Evolutionary conservation across 2,113 vertebrate species (phyloP).

Genomic region (Morone chrysops): DNA sequence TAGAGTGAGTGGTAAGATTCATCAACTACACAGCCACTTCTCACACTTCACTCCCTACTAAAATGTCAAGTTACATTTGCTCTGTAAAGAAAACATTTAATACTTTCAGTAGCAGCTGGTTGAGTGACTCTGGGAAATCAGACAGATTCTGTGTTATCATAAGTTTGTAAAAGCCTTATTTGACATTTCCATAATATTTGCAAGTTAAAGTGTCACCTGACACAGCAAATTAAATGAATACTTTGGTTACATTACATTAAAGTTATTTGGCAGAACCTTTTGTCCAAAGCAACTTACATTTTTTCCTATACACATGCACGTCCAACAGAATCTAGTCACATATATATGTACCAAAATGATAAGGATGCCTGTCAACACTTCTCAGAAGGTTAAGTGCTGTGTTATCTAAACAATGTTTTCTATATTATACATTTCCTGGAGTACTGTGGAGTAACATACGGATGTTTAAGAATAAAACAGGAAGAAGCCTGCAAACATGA

Average conservation of each 20-base stretch:
- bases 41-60: not conserved
- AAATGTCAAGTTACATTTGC: conserved; percentile 13
- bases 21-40: not conserved
- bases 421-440: not conserved
- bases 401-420: not conserved
- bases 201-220: not conserved
- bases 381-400: not conserved
- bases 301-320: no score
- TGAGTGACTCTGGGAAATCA: not conserved
- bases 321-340: not conserved
- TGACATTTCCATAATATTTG: not conserved
- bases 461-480: not conserved
- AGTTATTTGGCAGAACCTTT: no score
- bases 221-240: not conserved
- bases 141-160: not conserved
- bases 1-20: conserved; percentile 12
- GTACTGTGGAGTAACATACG: not conserved
- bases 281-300: no score
- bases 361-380: not conserved
- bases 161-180: not conserved
- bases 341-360: not conserved
- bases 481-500: not conserved
- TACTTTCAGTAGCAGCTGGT: conserved; percentile 1
- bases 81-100: not conserved
- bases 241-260: not conserved